phyloP scores from a whole-genome alignment of 2,797 vertebrate species.

The Hipposideros larvatus region DNA sequence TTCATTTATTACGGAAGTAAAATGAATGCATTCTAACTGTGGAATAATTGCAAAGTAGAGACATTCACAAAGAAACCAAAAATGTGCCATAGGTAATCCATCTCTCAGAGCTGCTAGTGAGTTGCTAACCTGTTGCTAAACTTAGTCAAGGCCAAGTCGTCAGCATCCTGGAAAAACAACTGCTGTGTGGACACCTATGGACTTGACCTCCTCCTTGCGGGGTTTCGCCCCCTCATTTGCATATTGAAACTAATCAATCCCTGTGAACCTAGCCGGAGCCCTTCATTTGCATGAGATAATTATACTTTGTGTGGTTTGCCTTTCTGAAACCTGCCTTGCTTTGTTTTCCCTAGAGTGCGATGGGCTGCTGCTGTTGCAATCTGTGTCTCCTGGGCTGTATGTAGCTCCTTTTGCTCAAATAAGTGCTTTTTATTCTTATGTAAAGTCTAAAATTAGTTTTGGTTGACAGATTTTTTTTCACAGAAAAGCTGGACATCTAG shows the following conservation, averaged over 20 bases:
- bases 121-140: background rate
- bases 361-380: background rate
- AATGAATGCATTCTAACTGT: background rate
- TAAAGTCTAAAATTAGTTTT: no score
- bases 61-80: background rate
- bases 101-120: background rate
- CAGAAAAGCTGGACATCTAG: background rate
- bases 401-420: background rate
- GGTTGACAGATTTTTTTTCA: background rate
- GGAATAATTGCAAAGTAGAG: background rate
- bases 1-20: background rate
- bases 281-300: background rate
- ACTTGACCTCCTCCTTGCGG: background rate
- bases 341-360: background rate
- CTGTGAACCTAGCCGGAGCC: background rate
- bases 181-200: background rate
- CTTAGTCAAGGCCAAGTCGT: background rate
- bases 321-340: background rate
- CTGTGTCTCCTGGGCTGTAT: background rate
- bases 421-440: background rate
- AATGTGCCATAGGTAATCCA: fast-evolving
- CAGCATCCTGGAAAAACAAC: no score
- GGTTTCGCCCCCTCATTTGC: background rate
- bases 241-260: background rate
- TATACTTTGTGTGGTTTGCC: background rate